phyloP scores from a whole-genome alignment of 2,113 vertebrate genomes.

The Cheilinus undulatus region DNA sequence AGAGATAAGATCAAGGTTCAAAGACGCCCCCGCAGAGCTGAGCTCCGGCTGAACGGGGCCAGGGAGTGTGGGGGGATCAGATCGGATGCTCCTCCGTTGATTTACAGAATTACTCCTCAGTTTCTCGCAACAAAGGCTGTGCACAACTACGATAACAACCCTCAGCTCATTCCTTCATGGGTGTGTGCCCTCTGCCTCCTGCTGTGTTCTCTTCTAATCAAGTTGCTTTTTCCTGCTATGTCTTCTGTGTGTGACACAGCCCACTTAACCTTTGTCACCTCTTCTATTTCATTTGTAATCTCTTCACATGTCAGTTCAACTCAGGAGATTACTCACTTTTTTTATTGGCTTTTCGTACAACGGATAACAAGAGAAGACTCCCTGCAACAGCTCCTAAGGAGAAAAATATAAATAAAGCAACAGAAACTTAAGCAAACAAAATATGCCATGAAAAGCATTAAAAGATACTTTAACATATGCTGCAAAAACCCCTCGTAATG shows the following conservation, averaged over 20 bases:
- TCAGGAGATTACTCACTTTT: neutral
- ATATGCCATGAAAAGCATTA: too few relatives aligned
- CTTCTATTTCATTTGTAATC: slow-evolving; percentile 40
- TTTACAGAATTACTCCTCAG: slow-evolving; percentile 2
- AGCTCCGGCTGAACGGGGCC: slow-evolving; percentile 32
- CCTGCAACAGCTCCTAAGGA: neutral
- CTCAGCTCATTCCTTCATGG: slow-evolving; percentile 8
- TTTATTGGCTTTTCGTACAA: slow-evolving; percentile 20
- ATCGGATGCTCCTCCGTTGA: slow-evolving; percentile 12
- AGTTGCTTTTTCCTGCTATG: slow-evolving; percentile 2
- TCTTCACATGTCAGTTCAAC: slow-evolving; percentile 8
- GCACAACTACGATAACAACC: neutral
- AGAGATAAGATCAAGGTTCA: slow-evolving; percentile 61
- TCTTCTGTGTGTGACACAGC: slow-evolving; percentile 10
- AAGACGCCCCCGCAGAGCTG: slow-evolving; percentile 53
- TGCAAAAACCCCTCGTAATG: slow-evolving; percentile 42
- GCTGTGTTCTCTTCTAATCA: slow-evolving; percentile 27
- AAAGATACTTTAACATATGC: too few relatives aligned
- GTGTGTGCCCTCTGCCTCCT: slow-evolving; percentile 5
- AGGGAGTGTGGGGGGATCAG: slow-evolving; percentile 31
- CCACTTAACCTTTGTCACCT: slow-evolving; percentile 33
- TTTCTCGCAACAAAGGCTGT: neutral
- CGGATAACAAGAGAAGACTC: neutral
- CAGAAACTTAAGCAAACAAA: neutral
- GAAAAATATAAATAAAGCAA: neutral